These are phyloP conservation scores for Gnathonemus echidnorhynchus DNA, from an alignment of 2,113 vertebrate species.

Conservation along the genomic window DNA sequence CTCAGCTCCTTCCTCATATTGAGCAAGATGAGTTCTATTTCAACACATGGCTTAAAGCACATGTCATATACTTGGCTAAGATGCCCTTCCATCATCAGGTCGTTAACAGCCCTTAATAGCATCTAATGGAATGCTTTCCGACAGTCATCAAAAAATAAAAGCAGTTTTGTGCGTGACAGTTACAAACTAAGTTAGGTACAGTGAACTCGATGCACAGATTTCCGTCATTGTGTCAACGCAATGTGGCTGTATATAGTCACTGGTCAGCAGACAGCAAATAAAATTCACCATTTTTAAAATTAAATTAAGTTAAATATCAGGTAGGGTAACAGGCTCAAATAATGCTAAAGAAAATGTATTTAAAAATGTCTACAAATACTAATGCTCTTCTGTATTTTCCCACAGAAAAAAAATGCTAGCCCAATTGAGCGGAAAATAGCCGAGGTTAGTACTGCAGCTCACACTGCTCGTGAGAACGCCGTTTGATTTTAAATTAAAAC, in stretches of 20 bases:
- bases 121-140: not conserved
- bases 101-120: not conserved
- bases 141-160: not conserved
- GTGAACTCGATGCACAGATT: not conserved
- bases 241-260: not conserved
- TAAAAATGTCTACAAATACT: not conserved
- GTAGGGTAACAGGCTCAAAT: not conserved
- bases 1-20: not conserved
- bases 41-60: not conserved
- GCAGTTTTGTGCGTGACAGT: not conserved
- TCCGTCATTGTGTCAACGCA: not conserved
- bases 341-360: not conserved
- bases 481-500: conserved; percentile 5
- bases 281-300: not conserved
- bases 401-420: not conserved
- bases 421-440: not conserved
- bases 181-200: not conserved
- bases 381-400: not conserved
- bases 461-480: not conserved
- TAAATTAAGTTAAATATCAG: not conserved
- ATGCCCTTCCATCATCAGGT: not conserved
- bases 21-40: not conserved
- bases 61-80: not conserved
- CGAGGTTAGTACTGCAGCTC: not conserved
- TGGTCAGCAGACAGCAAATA: not conserved